Evolutionary conservation across 2,113 vertebrate genomes (phyloP), one percentile per base, ranked within the genome.

Genomic region (Varanus salvator): DNA sequence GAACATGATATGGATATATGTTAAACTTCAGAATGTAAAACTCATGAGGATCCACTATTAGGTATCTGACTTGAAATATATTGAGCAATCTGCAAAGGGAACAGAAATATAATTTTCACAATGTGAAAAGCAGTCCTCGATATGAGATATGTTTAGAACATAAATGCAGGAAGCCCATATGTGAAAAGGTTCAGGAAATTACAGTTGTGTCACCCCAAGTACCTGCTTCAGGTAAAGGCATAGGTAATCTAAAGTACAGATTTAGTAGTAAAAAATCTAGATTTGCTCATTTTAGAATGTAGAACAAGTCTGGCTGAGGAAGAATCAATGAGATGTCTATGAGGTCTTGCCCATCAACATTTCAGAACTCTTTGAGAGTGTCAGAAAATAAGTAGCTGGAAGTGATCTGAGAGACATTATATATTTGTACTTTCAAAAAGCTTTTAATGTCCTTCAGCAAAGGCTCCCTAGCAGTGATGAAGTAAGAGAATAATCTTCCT

Each of bases 121-220:
- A 14, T 44, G 25, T 38, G 50, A 6, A 77, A 89, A 69, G 48
- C 25, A 44, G 57, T 23, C 31, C 64, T 81, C 3, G n/a, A 2
- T 50, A 34, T 57, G 34, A 66, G 72, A 9, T 86, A 14, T 86
- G n/a, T 57, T 44, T 44, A 27, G 21, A 57, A 25, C 81, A 23
- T 71, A n/a, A 19, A 23, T 21, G 8, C 57, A 7, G 60, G n/a
- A 76, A 25, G 19, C 29, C 57, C 66, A 11, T 23, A 69, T 77
- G 48, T 72, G 23, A 77, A 89, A 75, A 77, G 19, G 31, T 76
- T n/a, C 44, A 78, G 54, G 19, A 77, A 89, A 77, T 77, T 89
- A 81, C 29, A 34, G 60, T 69, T 31, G 31, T 52, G n/a, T 25
- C 44, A 80, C 44, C 64, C 76, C 68, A 48, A n/a, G 2, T 85